Evolutionary conservation across 2,113 vertebrate genomes (phyloP).

Genomic region (Ceyx cyanopectus): DNA sequence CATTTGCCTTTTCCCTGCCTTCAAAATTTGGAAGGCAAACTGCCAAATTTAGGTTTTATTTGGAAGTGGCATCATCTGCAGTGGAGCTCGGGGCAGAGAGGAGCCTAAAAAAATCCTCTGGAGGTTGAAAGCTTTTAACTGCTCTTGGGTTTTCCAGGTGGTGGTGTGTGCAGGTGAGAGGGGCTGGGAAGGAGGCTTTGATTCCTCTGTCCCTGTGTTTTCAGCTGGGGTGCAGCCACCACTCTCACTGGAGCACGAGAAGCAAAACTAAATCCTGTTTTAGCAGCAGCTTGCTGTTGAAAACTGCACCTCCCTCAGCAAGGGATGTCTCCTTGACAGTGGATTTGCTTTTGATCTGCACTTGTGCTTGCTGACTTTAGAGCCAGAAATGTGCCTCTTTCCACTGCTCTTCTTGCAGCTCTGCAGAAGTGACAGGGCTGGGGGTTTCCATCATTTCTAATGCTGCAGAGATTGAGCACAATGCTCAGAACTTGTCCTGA

Average conservation of each 20-base stretch:
- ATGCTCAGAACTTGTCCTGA: not conserved
- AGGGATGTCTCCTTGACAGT: not conserved
- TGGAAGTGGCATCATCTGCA: not conserved
- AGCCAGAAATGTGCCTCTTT: not conserved
- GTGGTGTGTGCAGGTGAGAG: not conserved
- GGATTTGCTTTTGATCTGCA: not conserved
- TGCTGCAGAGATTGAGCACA: fast-evolving
- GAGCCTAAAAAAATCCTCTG: not conserved
- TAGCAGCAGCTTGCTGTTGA: not conserved
- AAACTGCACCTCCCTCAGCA: not conserved
- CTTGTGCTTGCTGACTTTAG: not conserved
- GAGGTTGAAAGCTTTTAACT: not conserved
- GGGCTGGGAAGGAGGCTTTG: not conserved
- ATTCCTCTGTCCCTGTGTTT: not conserved
- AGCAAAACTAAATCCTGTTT: not conserved
- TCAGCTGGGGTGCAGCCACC: not conserved
- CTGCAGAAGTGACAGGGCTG: not conserved
- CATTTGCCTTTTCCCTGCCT: not conserved
- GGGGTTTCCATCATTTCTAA: not conserved
- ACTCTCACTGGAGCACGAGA: fast-evolving
- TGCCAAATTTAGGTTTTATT: not conserved
- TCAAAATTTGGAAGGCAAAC: not conserved
- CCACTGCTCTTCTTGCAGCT: not conserved
- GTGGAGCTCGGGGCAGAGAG: not conserved
- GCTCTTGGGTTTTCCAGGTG: not conserved